Evolutionary conservation across 2,113 vertebrate species (phyloP), one percentile per base, ranked within the genome.

Genomic region (Cyprinodon tularosa): DNA sequence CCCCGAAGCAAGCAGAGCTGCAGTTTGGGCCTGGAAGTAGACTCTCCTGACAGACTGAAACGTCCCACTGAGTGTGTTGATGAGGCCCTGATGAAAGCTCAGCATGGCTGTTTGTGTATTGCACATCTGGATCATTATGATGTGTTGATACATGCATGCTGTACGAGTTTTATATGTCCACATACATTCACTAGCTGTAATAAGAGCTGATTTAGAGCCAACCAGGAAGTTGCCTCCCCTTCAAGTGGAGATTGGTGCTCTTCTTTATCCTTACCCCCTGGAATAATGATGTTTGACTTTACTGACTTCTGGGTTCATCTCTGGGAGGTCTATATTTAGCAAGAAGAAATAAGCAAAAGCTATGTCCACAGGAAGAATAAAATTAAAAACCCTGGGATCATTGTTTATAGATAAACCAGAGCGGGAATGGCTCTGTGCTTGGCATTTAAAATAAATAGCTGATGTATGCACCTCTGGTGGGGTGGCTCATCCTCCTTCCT

Each of bases 201-300:
- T 87, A 82, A 83, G 76, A 22, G 39, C 78, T 83, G 84, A 84
- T 82, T 82, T 73, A 78, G 74, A 75, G 68, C 65, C 74, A 78
- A 77, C 77, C 84, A 62, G 68, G 77, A 61, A 11, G 42, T 86
- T 83, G 89, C 83, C 85, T 78, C 68, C 74, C 74, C 80, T 77
- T 79, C 82, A 62, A 20, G 71, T 69, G 44, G 69, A 87, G 76
- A 83, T 75, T 63, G 84, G 79, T 82, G 85, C 88, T 84, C 78
- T 72, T 87, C 85, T 74, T 80, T 80, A 80, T 83, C 84, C 84
- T 88, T 86, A 77, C 84, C 72, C 60, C 3, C 72, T 57, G 61
- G 78, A 87, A 82, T 86, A 79, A 89, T 81, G 80, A 88, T 75
- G 84, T 86, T 85, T 85, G 82, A 84, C 84, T 73, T 85, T 64